Percentiles rank a stretch among this genome's conserved stretches.
Evolutionary conservation across 2,888 invertebrate species (phyloP).

Genomic region (Sesamia inferens): DNA sequence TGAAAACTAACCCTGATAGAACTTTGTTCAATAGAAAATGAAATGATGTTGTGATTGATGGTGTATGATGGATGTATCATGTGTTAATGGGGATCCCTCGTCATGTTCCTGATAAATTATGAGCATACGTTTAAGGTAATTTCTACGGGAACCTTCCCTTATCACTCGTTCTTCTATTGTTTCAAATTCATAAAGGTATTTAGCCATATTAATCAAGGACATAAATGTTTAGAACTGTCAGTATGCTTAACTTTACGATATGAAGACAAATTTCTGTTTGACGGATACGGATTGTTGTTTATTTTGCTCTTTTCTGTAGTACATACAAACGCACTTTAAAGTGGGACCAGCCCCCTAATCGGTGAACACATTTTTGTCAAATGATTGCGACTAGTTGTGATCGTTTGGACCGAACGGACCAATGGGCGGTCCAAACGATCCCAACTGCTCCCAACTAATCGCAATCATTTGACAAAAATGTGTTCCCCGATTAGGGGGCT

Average conservation of each 20-base stretch:
- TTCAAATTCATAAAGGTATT: not conserved
- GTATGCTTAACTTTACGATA: not conserved
- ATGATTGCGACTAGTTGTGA: too few relatives aligned
- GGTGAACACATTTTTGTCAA: too few relatives aligned
- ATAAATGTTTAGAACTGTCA: not conserved
- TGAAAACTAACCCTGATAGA: not conserved
- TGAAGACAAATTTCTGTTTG: not conserved
- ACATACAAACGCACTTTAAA: not conserved
- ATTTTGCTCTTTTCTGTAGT: not conserved
- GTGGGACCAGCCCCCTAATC: too few relatives aligned
- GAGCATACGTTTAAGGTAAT: not conserved
- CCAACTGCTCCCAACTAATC: too few relatives aligned
- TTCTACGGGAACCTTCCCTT: too few relatives aligned
- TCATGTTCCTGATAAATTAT: not conserved
- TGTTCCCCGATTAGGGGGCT: too few relatives aligned
- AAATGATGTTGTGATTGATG: too few relatives aligned
- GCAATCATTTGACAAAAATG: too few relatives aligned
- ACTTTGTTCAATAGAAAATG: not conserved
- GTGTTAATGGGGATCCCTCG: too few relatives aligned
- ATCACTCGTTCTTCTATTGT: not conserved
- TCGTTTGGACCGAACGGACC: too few relatives aligned
- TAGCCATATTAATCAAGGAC: not conserved
- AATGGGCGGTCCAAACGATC: too few relatives aligned
- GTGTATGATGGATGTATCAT: too few relatives aligned
- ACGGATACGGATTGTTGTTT: not conserved